Evolutionary conservation across 2,113 vertebrate species (phyloP).

Genomic region (Varanus salvator): DNA sequence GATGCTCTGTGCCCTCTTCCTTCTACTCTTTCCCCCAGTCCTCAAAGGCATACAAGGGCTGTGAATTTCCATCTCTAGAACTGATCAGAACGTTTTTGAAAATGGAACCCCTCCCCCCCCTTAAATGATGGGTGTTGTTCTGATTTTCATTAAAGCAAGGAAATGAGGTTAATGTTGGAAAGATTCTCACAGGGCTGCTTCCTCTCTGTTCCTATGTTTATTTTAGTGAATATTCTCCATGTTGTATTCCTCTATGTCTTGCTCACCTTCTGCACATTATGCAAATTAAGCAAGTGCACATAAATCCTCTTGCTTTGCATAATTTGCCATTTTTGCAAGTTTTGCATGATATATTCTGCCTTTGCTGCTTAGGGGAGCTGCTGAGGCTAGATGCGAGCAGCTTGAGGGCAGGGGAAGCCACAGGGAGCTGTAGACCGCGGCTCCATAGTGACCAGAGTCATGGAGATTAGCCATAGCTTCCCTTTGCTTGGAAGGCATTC

Average conservation of each 20-base stretch:
- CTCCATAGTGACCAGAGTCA: not conserved
- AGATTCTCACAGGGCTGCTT: not conserved
- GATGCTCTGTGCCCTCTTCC: not conserved
- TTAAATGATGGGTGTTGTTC: not conserved
- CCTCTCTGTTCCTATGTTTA: not conserved
- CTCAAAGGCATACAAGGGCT: conserved; percentile 29
- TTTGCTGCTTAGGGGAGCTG: not conserved
- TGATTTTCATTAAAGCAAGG: conserved; percentile 21
- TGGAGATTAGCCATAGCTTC: not conserved
- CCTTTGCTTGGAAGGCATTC: not conserved
- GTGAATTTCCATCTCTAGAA: conserved; percentile 29
- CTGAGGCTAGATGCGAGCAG: not conserved
- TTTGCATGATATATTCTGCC: not conserved
- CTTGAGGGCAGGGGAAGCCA: not conserved
- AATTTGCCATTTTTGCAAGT: not conserved
- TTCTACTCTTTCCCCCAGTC: not conserved
- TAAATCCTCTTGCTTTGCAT: not conserved
- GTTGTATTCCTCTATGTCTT: not conserved
- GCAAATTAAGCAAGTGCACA: not conserved
- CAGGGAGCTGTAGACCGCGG: not conserved
- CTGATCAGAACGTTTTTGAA: conserved; percentile 14
- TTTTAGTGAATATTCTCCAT: not conserved
- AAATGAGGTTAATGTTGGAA: not conserved
- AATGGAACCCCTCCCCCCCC: not conserved
- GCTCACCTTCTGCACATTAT: not conserved